phyloP scores from a whole-genome alignment of 2,888 invertebrate species.

The Abrostola tripartita region DNA sequence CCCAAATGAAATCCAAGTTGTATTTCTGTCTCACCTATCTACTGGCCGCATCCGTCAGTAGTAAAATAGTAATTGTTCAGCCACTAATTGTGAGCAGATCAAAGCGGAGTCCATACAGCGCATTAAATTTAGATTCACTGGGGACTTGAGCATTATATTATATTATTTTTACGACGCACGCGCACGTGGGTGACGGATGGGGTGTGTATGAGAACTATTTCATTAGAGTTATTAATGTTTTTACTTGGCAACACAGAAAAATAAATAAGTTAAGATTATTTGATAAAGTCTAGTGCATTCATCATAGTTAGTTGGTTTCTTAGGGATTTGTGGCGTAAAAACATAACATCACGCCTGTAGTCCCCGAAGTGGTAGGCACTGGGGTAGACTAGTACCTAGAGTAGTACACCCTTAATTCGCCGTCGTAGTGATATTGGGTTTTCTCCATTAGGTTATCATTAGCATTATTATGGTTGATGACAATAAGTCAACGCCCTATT shows the following conservation, averaged over 20 bases:
- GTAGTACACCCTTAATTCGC: too few relatives aligned
- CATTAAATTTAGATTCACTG: constrained; percentile 21
- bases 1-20: not conserved
- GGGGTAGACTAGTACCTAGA: too few relatives aligned
- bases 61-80: constrained; percentile 32
- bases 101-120: constrained; percentile 29
- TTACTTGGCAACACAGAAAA: not conserved
- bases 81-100: constrained; percentile 22
- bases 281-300: not conserved
- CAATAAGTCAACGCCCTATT: too few relatives aligned
- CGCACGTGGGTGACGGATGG: constrained; percentile 23
- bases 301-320: not conserved
- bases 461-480: too few relatives aligned
- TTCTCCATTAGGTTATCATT: too few relatives aligned
- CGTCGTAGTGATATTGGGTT: too few relatives aligned
- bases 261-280: not conserved
- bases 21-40: not conserved
- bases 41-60: not conserved
- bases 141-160: not conserved
- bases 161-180: constrained; percentile 25
- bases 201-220: constrained; percentile 29
- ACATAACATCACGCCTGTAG: too few relatives aligned
- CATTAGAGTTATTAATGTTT: constrained; percentile 15
- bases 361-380: too few relatives aligned
- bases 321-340: too few relatives aligned